Evolutionary conservation across 2,113 vertebrate genomes (phyloP).

Genomic region (Clupea harengus): DNA sequence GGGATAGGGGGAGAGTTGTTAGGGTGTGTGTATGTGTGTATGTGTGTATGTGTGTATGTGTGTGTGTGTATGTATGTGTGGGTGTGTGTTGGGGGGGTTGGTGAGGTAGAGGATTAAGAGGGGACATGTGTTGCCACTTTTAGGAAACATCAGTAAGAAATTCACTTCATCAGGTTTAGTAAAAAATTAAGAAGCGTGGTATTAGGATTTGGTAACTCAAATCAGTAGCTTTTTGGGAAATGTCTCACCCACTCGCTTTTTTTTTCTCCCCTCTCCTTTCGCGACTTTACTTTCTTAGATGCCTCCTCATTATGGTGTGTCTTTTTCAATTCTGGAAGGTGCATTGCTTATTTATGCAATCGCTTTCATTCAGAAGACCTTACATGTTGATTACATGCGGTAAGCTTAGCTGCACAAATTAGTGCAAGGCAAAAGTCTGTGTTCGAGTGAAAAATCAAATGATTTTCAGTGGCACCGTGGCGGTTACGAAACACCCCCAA

Average conservation of each 20-base stretch:
- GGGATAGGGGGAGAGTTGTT: conserved; percentile 52
- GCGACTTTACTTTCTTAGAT: not conserved
- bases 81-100: conserved; percentile 64
- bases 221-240: conserved; percentile 52
- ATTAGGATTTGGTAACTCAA: conserved; percentile 68
- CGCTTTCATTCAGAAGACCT: conserved; percentile 13
- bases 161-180: conserved; percentile 73
- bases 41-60: conserved; percentile 7
- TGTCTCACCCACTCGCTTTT: conserved; percentile 40
- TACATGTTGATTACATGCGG: conserved; percentile 8
- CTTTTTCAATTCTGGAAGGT: conserved; percentile 36
- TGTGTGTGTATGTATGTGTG: conserved; percentile 56
- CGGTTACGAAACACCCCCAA: conserved; percentile 11
- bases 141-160: conserved; percentile 76
- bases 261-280: not conserved
- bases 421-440: not conserved
- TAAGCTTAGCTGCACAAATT: not conserved
- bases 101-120: conserved; percentile 70
- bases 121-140: conserved; percentile 78
- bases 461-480: not conserved
- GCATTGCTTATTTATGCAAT: conserved; percentile 36
- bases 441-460: conserved; percentile 9
- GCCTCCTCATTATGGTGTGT: conserved; percentile 33
- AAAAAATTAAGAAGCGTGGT: conserved; percentile 70
- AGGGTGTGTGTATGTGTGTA: conserved; percentile 16